Evolutionary conservation across 2,888 invertebrate species (phyloP), one percentile per base, ranked within the genome.

Genomic region (Chaitophorus viminalis): DNA sequence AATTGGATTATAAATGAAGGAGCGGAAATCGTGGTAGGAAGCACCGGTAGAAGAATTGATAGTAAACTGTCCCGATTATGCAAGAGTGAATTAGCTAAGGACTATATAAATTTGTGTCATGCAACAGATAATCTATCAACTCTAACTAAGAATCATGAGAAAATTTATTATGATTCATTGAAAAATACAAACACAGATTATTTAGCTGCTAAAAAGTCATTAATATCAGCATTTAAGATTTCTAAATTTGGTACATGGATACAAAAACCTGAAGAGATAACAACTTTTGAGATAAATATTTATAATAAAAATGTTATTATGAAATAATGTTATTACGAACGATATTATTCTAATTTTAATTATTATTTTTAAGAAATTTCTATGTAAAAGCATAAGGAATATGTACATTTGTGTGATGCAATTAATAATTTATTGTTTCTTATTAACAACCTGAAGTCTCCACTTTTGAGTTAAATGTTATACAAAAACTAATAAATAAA

Each of bases 211-310:
- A 98, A 98, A 92, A 92, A 93, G 82, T 94, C 94, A 90, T 92
- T 98, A 33, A 94, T 95, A 91, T 93, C 94, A 86, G 96, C 97
- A 81, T 98, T 98, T 92, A 93, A 94, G 89, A 95, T 95, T 90
- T 95, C 95, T 11, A 95, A 95, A 89, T 93, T 97, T 60, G 98
- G 98, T 0, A 93, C 93, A 89, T 98, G 98, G 98, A 94, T 98
- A 85, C 95, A 96, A 91, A 98, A 98, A 91, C 98, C 98, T 0
- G 93, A 96, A 78, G 98, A 98, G 91, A 96, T 98, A 91, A 98
- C 98, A 91, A 95, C 96, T 92, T 98, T 98, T 91, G 93, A 92
- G 89, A n/a, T n/a, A n/a, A n/a, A n/a, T n/a, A n/a, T n/a, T n/a
- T n/a, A n/a, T n/a, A n/a, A n/a, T n/a, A n/a, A n/a, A n/a, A n/a